Percentiles rank a stretch among this genome's conserved stretches.
These are phyloP conservation scores for Horisme vitalbata DNA, from an alignment of 2,888 invertebrate species.

Conservation along the genomic window DNA sequence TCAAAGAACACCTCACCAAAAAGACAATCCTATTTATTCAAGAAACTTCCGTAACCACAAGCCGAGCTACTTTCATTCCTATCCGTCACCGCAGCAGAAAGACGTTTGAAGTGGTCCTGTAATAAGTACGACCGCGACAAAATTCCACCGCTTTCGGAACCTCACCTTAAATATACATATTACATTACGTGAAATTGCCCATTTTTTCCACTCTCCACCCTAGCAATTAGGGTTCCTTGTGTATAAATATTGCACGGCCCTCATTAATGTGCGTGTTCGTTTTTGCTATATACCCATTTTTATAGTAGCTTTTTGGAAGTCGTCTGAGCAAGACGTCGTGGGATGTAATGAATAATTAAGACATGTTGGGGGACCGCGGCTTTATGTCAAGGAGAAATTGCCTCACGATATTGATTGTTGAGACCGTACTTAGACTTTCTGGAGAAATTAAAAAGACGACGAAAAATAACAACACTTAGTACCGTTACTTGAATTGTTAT, in stretches of 20 bases:
- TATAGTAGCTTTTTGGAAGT: slow-evolving; percentile 63
- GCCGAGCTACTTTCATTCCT: slow-evolving; percentile 53
- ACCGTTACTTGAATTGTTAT: too few species aligned
- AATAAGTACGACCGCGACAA: slow-evolving; percentile 77
- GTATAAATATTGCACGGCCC: slow-evolving; percentile 82
- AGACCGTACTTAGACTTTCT: slow-evolving; percentile 15
- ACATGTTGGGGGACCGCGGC: slow-evolving; percentile 58
- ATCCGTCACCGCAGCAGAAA: slow-evolving; percentile 50
- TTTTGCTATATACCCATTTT: slow-evolving; percentile 72
- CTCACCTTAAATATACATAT: slow-evolving; percentile 82
- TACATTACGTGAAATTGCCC: slow-evolving; percentile 83
- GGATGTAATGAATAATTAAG: slow-evolving; percentile 80
- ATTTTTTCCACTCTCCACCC: slow-evolving; percentile 84
- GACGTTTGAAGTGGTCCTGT: slow-evolving; percentile 77
- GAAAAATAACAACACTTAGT: not conserved
- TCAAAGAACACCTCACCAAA: slow-evolving; percentile 5
- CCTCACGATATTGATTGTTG: slow-evolving; percentile 35
- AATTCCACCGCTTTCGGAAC: slow-evolving; percentile 70
- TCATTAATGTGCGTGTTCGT: slow-evolving; percentile 81
- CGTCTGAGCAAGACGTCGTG: slow-evolving; percentile 62
- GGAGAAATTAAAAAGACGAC: not conserved
- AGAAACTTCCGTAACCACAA: slow-evolving; percentile 16
- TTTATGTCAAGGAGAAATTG: slow-evolving; percentile 47
- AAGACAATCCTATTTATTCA: slow-evolving; percentile 15
- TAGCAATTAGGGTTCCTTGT: slow-evolving; percentile 81